A percentile compares a stretch with the other conserved stretches of the same genome.
Conservation (phyloP, 2,888 invertebrate genomes). For the Prenolepis imparis region DNA sequence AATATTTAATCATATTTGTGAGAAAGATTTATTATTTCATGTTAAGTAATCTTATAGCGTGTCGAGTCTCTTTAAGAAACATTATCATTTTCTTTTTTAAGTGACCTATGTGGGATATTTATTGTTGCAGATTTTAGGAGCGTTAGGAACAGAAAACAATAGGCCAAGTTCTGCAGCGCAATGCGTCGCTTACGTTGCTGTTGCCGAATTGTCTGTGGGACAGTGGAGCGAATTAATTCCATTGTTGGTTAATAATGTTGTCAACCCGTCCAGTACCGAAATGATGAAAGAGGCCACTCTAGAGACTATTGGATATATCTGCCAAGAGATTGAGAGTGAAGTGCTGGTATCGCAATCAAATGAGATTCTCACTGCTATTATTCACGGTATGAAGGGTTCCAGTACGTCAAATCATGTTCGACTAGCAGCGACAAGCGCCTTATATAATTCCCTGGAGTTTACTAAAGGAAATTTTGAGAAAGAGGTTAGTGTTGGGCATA, state of each 20-base stretch:
- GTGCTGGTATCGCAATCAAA: constrained; percentile 97
- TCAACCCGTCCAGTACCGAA: constrained; percentile 94
- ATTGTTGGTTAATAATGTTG: constrained; percentile 96
- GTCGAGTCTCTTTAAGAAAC: neutral
- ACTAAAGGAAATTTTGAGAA: constrained; percentile 99
- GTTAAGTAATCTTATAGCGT: neutral
- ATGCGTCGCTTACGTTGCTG: constrained; percentile 99
- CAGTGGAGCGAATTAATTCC: constrained; percentile 97
- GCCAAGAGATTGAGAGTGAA: constrained; percentile 98
- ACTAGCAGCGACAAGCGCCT: constrained; percentile 98
- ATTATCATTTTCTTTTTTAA: neutral
- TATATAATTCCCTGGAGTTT: constrained; percentile 99
- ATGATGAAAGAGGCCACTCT: constrained; percentile 98
- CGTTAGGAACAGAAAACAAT: constrained; percentile 98
- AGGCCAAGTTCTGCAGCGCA: constrained; percentile 99
- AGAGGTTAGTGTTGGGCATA: constrained; percentile 88
- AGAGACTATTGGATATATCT: constrained; percentile 99
- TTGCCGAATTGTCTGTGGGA: constrained; percentile 96
- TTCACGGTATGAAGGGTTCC: constrained; percentile 98
- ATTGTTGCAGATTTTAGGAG: constrained; percentile 92
- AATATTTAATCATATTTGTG: neutral
- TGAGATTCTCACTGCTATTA: constrained; percentile 98
- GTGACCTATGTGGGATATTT: neutral
- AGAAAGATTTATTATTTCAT: neutral
- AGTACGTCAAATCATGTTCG: constrained; percentile 98